Base-by-base conservation (phyloP, 2,888 invertebrate species). In the Metalampra italica region DNA sequence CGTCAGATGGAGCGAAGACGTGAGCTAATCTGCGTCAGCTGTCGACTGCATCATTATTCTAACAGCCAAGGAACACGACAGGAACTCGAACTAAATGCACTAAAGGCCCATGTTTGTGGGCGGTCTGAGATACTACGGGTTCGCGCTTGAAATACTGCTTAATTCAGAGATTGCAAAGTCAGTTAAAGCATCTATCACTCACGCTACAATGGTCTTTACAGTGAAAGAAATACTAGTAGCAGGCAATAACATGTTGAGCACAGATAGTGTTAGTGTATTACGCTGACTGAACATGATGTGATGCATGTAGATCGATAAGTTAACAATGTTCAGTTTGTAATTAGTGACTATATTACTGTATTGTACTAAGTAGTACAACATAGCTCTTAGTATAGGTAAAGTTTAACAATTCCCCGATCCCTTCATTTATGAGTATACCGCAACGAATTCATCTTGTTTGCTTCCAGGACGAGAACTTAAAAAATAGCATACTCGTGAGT, bases 1-100 rank as follows among this genome's bases (percentile, higher is more conserved):
- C 63, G 72, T 77, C 75, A 63, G 13, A 15, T 9, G 12, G 32
- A 22, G 51, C 46, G 57, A 55, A 60, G 64, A 60, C 64, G 66
- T 63, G 64, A 62, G 61, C 64, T 66, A 66, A 73, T 70, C 68
- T 63, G 59, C 60, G 64, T 68, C 72, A 65, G 53, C 29, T 29
- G 32, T 40, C 54, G 52, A 50, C 49, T 57, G 47, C 53, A 56
- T 57, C 62, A 63, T 66, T 62, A 62, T 55, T 54, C 56, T 56
- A 59, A 57, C 54, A 54, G 55, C 51, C 37, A 46, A 37, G 47
- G 41, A 45, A 50, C 46, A 49, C 47, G 57, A 47, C 46, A 44
- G 53, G 47, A 55, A 30, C 52, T 51, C 37, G 43, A 29, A 34
- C 43, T 43, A 43, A 43, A 43, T 43, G 43, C 43, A 45, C 45